Evolutionary conservation across 2,888 invertebrate genomes (phyloP).

Genomic region (Maniola hyperantus): DNA sequence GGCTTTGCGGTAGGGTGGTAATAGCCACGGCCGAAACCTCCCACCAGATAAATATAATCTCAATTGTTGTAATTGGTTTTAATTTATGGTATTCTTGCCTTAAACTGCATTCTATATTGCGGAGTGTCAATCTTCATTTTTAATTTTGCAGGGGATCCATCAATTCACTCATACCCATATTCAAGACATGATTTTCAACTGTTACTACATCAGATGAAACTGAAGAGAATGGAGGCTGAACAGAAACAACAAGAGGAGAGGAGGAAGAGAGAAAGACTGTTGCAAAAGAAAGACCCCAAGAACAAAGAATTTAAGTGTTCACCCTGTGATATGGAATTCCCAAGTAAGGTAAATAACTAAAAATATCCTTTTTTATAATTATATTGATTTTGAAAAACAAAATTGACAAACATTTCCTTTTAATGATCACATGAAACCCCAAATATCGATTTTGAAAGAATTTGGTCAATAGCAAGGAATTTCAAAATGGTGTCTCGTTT

Average conservation of each 20-base stretch:
- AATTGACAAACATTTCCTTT: no score
- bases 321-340: slow-evolving; percentile 70
- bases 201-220: slow-evolving; percentile 71
- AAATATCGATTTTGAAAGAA: no score
- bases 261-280: slow-evolving; percentile 58
- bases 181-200: slow-evolving; percentile 77
- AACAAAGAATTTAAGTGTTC: slow-evolving; percentile 70
- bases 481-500: no score
- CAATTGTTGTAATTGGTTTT: no score
- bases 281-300: slow-evolving; percentile 58
- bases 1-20: no score
- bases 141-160: slow-evolving; percentile 60
- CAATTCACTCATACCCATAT: slow-evolving; percentile 70
- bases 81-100: no score
- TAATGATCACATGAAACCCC: no score
- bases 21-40: no score
- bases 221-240: slow-evolving; percentile 61
- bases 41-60: no score
- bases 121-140: not conserved
- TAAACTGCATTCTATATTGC: no score
- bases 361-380: not conserved
- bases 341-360: slow-evolving; percentile 57
- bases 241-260: slow-evolving; percentile 56
- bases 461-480: no score
- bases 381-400: no score